Evolutionary conservation across 2,113 vertebrate genomes (phyloP), one percentile per base, ranked within the genome.

Genomic region (Microcebus murinus): DNA sequence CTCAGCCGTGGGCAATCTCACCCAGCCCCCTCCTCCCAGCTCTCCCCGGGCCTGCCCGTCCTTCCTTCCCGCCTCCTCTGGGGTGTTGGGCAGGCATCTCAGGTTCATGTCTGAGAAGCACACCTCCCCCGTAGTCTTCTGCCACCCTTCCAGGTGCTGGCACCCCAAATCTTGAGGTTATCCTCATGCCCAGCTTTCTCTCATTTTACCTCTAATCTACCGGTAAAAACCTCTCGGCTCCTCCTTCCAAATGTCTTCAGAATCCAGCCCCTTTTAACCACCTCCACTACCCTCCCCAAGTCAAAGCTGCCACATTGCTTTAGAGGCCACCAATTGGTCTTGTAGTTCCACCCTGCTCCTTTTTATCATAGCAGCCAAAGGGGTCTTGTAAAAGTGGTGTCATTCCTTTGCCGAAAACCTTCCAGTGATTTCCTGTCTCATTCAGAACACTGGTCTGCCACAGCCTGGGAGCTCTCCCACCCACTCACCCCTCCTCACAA

Each of bases 401-500:
- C 25, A 13, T 63, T 39, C 39, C 31, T 52, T 55, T 71, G 48
- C 70, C 39, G 5, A 10, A 50, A 86, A 48, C 39, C 29, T 3
- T 55, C 25, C 27, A 0, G 17, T 10, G 4, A 8, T 29, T 82
- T 59, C 45, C 61, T 31, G 10, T 27, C 71, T 67, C 42, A 25
- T 61, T 81, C 31, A 31, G 73, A 80, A 50, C 31, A 3, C 12
- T 21, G 52, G 9, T 27, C 45, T 15, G 6, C 9, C 39, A 2
- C 17, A 6, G 15, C 17, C 21, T 0, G 1, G 3, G 17, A 42
- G 52, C 52, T 45, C 29, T 12, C 34, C 1, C 2, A 3, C 23
- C 9, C 18, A 1, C 52, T 21, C 13, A 4, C 31, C 23, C 27
- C 63, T 14, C 31, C 48, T 23, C 11, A 0, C 31, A 23, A 6